Conservation (phyloP, 1,140 invertebrate genomes). For the Vollenhovia emeryi region DNA sequence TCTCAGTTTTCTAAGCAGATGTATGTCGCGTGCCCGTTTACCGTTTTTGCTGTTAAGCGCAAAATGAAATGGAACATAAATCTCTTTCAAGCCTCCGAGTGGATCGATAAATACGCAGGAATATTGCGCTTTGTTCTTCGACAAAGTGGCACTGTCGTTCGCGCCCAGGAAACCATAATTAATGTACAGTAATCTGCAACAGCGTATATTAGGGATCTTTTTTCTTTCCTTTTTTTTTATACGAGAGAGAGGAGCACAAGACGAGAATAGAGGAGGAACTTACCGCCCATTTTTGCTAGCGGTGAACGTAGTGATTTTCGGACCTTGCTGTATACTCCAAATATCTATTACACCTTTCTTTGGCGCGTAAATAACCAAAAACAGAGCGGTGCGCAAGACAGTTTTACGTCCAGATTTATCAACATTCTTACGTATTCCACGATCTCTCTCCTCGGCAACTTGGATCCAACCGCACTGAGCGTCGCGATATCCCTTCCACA, state of each 20-base stretch:
- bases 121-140: slow-evolving; percentile 87
- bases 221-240: no score
- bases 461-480: slow-evolving; percentile 97
- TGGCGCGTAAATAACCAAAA: slow-evolving; percentile 94
- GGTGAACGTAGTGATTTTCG: slow-evolving; percentile 95
- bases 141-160: slow-evolving; percentile 82
- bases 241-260: background rate
- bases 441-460: slow-evolving; percentile 88
- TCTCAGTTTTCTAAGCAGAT: slow-evolving; percentile 93
- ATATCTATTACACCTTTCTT: slow-evolving; percentile 94
- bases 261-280: background rate
- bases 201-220: slow-evolving; percentile 1
- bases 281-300: slow-evolving; percentile 92
- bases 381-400: slow-evolving; percentile 87
- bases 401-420: slow-evolving; percentile 80
- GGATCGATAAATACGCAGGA: slow-evolving; percentile 94
- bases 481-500: slow-evolving; percentile 98
- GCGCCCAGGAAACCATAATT: slow-evolving; percentile 92
- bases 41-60: slow-evolving; percentile 95
- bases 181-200: slow-evolving; percentile 89
- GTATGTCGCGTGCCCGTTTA: slow-evolving; percentile 93
- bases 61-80: slow-evolving; percentile 96
- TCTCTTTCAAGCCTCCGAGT: slow-evolving; percentile 91
- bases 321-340: slow-evolving; percentile 94
- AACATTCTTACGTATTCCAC: slow-evolving; percentile 79